These are phyloP conservation scores for Bombus difficillimus DNA, from an alignment of 1,140 invertebrate species.

Conservation along the genomic window DNA sequence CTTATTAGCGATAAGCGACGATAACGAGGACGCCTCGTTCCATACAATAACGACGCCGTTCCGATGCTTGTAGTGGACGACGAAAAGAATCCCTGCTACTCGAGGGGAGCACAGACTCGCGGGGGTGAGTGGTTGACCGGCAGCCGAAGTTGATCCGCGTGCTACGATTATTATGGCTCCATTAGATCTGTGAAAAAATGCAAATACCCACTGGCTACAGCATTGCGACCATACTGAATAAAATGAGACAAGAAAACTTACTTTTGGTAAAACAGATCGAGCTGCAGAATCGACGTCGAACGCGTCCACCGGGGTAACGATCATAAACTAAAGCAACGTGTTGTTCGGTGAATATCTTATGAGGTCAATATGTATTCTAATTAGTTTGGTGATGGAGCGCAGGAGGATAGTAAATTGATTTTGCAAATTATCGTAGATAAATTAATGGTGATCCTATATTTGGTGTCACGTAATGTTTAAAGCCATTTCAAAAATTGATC, in stretches of 20 bases:
- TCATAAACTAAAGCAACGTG: not conserved
- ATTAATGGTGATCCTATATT: too few relatives aligned
- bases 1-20: slow-evolving; percentile 80
- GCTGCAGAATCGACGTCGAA: too few relatives aligned
- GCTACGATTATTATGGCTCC: slow-evolving; percentile 21
- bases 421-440: too few relatives aligned
- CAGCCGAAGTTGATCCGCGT: not conserved
- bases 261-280: not conserved
- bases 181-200: slow-evolving; percentile 15
- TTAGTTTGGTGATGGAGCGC: not conserved
- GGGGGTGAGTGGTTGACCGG: not conserved
- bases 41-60: slow-evolving; percentile 78
- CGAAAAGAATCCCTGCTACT: slow-evolving; percentile 43
- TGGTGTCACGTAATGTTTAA: too few relatives aligned
- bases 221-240: not conserved
- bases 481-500: too few relatives aligned
- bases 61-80: slow-evolving; percentile 52
- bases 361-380: not conserved
- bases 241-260: not conserved
- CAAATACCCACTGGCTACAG: not conserved
- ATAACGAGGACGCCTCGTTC: slow-evolving; percentile 79
- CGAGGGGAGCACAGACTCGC: not conserved
- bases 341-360: not conserved
- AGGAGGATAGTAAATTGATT: not conserved
- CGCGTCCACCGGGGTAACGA: not conserved